Conservation (phyloP, 2,888 invertebrate genomes). For the Eristalinus aeneus region DNA sequence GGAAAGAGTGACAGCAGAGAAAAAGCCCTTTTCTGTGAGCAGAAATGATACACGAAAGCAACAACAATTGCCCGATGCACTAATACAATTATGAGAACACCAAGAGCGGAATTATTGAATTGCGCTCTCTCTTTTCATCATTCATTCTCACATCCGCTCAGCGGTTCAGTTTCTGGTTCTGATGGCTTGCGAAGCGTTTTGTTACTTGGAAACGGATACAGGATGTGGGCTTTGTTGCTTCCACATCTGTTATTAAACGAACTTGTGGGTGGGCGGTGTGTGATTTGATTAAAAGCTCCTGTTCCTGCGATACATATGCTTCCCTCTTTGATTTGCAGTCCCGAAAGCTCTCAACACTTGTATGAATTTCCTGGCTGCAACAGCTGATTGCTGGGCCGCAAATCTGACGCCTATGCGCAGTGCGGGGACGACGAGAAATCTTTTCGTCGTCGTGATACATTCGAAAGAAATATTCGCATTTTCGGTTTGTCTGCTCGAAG, state of each 20-base stretch:
- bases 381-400: slow-evolving; percentile 53
- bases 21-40: slow-evolving; percentile 47
- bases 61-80: slow-evolving; percentile 46
- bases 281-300: slow-evolving; percentile 68
- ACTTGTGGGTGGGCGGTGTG: slow-evolving; percentile 26
- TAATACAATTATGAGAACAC: slow-evolving; percentile 37
- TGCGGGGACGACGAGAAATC: background rate
- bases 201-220: slow-evolving; percentile 3
- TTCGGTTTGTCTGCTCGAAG: background rate
- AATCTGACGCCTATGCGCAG: slow-evolving; percentile 27
- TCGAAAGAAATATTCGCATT: background rate
- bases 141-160: slow-evolving; percentile 7
- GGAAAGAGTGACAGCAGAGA: slow-evolving; percentile 57
- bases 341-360: slow-evolving; percentile 61
- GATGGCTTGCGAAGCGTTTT: background rate
- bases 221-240: slow-evolving; percentile 39
- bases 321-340: background rate
- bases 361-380: slow-evolving; percentile 61
- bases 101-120: slow-evolving; percentile 45
- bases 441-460: slow-evolving; percentile 3
- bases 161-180: background rate
- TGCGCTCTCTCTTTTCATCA: slow-evolving; percentile 27
- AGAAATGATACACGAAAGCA: slow-evolving; percentile 33
- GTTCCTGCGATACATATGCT: slow-evolving; percentile 3
- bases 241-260: slow-evolving; percentile 30